Conservation (phyloP, 2,797 vertebrate species). For the Telmatherina bonti region DNA sequence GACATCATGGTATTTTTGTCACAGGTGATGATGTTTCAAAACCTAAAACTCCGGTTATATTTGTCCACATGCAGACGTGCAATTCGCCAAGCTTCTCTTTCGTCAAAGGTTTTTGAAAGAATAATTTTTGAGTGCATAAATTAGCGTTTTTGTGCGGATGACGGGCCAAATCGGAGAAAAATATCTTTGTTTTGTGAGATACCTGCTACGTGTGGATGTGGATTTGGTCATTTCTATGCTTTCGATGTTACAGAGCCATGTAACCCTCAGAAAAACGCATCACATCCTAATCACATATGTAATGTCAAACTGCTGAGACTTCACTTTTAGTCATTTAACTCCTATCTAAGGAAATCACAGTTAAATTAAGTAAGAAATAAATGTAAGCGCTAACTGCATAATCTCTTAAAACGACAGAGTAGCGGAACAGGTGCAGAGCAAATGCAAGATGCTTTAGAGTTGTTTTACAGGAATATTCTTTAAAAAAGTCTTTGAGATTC, state of each 20-base stretch:
- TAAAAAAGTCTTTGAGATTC: not conserved
- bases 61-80: too few relatives aligned
- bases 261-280: not conserved
- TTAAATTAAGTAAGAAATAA: not conserved
- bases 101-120: too few relatives aligned
- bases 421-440: not conserved
- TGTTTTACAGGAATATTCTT: not conserved
- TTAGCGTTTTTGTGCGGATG: too few relatives aligned
- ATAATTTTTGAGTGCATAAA: too few relatives aligned
- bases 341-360: not conserved
- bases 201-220: too few relatives aligned
- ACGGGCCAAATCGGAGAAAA: too few relatives aligned
- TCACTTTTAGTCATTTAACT: not conserved
- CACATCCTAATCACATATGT: not conserved
- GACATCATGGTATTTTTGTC: too few relatives aligned
- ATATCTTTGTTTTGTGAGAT: too few relatives aligned
- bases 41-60: too few relatives aligned
- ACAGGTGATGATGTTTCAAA: too few relatives aligned
- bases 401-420: not conserved
- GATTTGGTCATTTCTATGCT: slow-evolving; percentile 15
- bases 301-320: not conserved
- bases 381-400: too few relatives aligned
- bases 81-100: too few relatives aligned
- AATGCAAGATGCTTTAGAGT: not conserved
- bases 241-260: not conserved